phyloP scores from a whole-genome alignment of 1,140 invertebrate genomes.

The Drosophila mayri region DNA sequence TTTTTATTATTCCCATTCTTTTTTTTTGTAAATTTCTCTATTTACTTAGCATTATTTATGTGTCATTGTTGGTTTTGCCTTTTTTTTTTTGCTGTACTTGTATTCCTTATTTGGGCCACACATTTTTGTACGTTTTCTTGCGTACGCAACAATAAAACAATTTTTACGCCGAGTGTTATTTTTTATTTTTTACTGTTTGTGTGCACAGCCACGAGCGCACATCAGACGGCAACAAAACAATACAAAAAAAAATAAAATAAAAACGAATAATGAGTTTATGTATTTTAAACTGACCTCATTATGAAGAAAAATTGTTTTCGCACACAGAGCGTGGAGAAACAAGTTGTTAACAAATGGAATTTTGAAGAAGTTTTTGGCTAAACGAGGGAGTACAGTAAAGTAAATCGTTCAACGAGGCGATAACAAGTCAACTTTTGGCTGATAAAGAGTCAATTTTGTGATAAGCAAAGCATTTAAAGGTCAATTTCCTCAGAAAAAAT shows the following conservation, averaged over 20 bases:
- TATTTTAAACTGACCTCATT: slow-evolving; percentile 61
- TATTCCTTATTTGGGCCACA: slow-evolving; percentile 60
- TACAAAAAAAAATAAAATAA: slow-evolving; percentile 25
- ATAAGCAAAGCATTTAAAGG: background rate
- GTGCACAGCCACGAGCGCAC: slow-evolving; percentile 42
- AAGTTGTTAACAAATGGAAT: slow-evolving; percentile 48
- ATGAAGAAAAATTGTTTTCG: slow-evolving; percentile 52
- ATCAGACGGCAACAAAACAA: slow-evolving; percentile 44
- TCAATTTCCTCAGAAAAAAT: background rate
- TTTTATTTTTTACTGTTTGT: slow-evolving; percentile 42
- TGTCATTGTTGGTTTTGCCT: slow-evolving; percentile 32
- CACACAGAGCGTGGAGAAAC: slow-evolving; percentile 32
- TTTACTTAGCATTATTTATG: slow-evolving; percentile 59
- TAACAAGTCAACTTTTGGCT: slow-evolving; percentile 1
- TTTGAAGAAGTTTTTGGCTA: slow-evolving; percentile 33
- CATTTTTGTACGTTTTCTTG: slow-evolving; percentile 63
- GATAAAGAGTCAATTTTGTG: slow-evolving; percentile 21
- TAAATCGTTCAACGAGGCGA: slow-evolving; percentile 1
- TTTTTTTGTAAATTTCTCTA: slow-evolving; percentile 45
- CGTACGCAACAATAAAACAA: slow-evolving; percentile 59
- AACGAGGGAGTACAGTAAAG: slow-evolving; percentile 11
- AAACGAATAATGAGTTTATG: slow-evolving; percentile 51
- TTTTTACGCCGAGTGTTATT: slow-evolving; percentile 46
- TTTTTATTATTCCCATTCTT: background rate
- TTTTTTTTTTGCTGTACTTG: slow-evolving; percentile 27